Evolutionary conservation across 2,113 vertebrate genomes (phyloP), one percentile per base, ranked within the genome.

Genomic region (Nanorana parkeri): DNA sequence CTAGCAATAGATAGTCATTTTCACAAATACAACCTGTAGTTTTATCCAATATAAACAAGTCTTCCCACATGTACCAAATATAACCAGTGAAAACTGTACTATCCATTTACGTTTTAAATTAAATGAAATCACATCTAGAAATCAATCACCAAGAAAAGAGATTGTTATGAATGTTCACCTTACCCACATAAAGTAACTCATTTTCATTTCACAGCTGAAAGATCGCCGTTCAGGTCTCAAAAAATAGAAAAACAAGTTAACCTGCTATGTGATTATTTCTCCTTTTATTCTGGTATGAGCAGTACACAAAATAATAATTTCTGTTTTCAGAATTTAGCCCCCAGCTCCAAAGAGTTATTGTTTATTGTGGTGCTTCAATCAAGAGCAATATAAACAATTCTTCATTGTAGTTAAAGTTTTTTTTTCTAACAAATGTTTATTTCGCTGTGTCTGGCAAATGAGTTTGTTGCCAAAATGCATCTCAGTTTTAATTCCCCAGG

Each of bases 301-400:
- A 26, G 47, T 74, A 74, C 41, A 81, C 60, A 65, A 81, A 74
- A 67, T 47, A 66, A 81, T 81, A 64, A 80, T 66, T 72, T 66
- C 41, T 29, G 55, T 29, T 81, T 55, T 72, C 32, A 29, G 60
- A 66, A 74, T n/a, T 80, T 63, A 23, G 80, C 80, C 80, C 75
- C 80, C 80, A 75, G 61, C 61, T 67, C 67, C 26, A 56, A 56
- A 75, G 61, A 74, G 65, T 66, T 74, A 81, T 67, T 56, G 61
- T 52, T 65, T 64, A 74, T 81, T 75, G 60, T 81, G 58, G 26
- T 75, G 64, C 51, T 81, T 81, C 68, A 81, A 81, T 81, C 78
- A 81, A 72, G 54, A 72, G 41, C 56, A 74, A 66, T 74, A 41
- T 66, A 17, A 64, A 51, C 71, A 74, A 81, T 81, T 16, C 29